A percentile compares a stretch with the other conserved stretches of the same genome.
phyloP scores from a whole-genome alignment of 2,113 vertebrate species.

The Sebastes schlegelii region DNA sequence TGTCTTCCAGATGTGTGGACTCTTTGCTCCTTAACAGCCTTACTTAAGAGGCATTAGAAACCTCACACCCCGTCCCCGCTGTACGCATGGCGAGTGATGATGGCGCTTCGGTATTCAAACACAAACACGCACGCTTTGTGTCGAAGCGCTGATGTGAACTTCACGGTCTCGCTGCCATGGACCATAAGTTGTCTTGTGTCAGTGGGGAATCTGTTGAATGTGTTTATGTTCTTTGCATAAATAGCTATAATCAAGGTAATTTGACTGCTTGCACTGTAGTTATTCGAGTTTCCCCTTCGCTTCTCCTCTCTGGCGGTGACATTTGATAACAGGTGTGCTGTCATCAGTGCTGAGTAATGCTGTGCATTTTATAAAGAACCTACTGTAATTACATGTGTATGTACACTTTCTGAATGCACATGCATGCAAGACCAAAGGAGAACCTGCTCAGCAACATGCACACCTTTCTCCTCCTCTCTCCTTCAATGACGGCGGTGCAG shows the following conservation, averaged over 20 bases:
- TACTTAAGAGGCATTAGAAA: constrained; percentile 76
- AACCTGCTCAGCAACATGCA: constrained; percentile 44
- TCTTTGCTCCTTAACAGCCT: constrained; percentile 81
- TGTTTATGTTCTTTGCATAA: constrained; percentile 68
- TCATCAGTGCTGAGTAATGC: constrained; percentile 38
- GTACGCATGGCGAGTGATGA: constrained; percentile 53
- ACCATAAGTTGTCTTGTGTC: constrained; percentile 43
- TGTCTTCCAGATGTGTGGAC: constrained; percentile 86
- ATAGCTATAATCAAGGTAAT: constrained; percentile 67
- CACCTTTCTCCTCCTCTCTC: constrained; percentile 24
- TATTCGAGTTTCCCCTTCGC: constrained; percentile 13
- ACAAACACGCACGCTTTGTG: constrained; percentile 51
- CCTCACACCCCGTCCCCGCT: constrained; percentile 68
- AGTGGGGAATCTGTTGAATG: constrained; percentile 41
- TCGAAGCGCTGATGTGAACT: constrained; percentile 50
- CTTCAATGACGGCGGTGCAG: constrained; percentile 4
- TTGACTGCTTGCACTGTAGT: constrained; percentile 33
- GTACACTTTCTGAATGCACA: constrained; percentile 1
- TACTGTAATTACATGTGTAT: constrained; percentile 17
- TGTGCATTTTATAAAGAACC: constrained; percentile 3
- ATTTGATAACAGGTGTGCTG: constrained; percentile 54
- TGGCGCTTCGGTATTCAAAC: constrained; percentile 47
- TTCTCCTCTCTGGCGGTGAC: constrained; percentile 13
- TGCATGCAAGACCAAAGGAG: neutral
- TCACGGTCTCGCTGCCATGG: constrained; percentile 29